Conservation (phyloP, 2,888 invertebrate genomes). For the Pseudococcus viburni region DNA sequence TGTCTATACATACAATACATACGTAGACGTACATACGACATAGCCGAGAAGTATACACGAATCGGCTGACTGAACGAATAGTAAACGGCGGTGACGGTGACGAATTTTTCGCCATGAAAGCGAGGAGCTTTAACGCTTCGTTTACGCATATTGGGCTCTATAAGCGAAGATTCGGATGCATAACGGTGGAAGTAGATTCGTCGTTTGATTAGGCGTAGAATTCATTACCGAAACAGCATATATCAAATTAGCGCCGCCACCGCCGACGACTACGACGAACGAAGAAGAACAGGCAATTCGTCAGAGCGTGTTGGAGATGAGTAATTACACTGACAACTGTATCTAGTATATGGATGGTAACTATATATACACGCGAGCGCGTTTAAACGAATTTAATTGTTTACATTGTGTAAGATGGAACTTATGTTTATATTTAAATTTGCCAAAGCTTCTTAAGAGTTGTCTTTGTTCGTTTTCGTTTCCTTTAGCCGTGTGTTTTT, state of each 20-base stretch:
- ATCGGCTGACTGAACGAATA: no score
- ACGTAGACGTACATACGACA: no score
- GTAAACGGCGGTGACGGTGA: not conserved
- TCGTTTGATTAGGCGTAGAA: constrained; percentile 58
- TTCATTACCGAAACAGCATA: constrained; percentile 55
- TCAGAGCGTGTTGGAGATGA: constrained; percentile 49
- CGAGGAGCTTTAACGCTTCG: constrained; percentile 30
- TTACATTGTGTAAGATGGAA: constrained; percentile 63
- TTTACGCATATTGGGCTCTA: constrained; percentile 15
- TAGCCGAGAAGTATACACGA: no score
- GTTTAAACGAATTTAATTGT: constrained; percentile 62
- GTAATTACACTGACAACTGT: constrained; percentile 59
- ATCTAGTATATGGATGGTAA: not conserved
- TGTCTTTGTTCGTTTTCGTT: constrained; percentile 46
- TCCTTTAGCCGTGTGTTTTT: constrained; percentile 1
- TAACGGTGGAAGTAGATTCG: constrained; percentile 19
- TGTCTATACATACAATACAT: no score
- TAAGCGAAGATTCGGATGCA: constrained; percentile 23
- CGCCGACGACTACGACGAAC: not conserved
- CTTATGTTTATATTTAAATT: constrained; percentile 64
- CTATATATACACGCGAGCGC: constrained; percentile 6
- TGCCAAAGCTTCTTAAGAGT: constrained; percentile 47
- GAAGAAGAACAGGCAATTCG: constrained; percentile 22
- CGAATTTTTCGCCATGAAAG: constrained; percentile 6
- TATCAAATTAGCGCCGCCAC: no score